A percentile compares a stretch with the other conserved stretches of the same genome.
Conservation (phyloP, 2,113 vertebrate species). For the Anoura caudifer region DNA sequence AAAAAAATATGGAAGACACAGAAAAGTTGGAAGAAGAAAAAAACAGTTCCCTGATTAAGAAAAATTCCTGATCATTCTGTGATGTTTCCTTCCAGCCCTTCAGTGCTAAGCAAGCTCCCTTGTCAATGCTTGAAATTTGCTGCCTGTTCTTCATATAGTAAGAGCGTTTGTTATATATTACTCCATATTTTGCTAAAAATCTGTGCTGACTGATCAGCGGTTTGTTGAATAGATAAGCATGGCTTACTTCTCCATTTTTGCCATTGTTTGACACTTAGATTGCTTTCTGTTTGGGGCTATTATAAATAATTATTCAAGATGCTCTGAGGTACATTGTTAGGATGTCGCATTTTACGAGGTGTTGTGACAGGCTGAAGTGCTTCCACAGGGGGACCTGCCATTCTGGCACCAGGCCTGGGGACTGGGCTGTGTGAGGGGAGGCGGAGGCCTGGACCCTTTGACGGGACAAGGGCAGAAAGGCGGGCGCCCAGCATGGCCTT, state of each 20-base stretch:
- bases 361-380: background rate
- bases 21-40: background rate
- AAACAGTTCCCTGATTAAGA: background rate
- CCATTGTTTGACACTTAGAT: background rate
- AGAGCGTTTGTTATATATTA: background rate
- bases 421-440: background rate
- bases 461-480: background rate
- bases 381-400: background rate
- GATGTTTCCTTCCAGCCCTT: background rate
- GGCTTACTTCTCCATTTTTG: background rate
- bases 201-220: background rate
- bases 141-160: background rate
- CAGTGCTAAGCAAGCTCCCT: background rate
- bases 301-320: slow-evolving; percentile 1
- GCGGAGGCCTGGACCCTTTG: background rate
- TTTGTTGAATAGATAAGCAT: background rate
- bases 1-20: background rate
- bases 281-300: background rate
- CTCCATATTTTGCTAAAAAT: background rate
- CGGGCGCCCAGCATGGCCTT: background rate
- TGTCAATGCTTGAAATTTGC: background rate
- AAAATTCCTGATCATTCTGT: background rate
- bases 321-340: background rate
- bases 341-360: background rate
- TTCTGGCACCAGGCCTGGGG: background rate